These are phyloP conservation scores for Haliclona indistincta DNA, from an alignment of 37 sponge, comb jelly and placozoan species.

Conservation along the genomic window DNA sequence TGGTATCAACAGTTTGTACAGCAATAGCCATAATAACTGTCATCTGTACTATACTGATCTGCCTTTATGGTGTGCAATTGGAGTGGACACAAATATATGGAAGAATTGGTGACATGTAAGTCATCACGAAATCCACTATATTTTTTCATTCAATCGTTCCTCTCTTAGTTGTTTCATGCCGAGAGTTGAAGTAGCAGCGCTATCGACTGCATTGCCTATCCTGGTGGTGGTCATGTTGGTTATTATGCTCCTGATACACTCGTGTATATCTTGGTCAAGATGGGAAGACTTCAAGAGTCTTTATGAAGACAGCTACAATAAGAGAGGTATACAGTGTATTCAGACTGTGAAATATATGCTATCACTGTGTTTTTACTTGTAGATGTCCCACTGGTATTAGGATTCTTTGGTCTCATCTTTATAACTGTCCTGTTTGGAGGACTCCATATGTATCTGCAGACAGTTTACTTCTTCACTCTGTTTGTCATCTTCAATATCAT, in stretches of 20 bases:
- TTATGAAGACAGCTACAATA: constrained; percentile 75
- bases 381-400: constrained; percentile 67
- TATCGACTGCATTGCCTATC: constrained; percentile 59
- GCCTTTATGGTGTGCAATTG: constrained; percentile 21
- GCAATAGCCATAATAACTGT: constrained; percentile 33
- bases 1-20: neutral
- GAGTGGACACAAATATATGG: neutral
- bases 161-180: constrained; percentile 74
- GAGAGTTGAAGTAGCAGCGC: constrained; percentile 28
- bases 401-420: constrained; percentile 53
- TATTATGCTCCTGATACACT: constrained; percentile 55
- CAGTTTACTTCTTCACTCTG: constrained; percentile 52
- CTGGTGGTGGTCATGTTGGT: constrained; percentile 47
- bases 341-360: neutral
- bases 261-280: constrained; percentile 67
- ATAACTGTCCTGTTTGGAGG: constrained; percentile 42
- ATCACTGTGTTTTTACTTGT: neutral
- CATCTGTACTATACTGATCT: constrained; percentile 48
- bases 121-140: neutral
- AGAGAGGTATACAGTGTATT: constrained; percentile 35
- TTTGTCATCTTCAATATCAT: constrained; percentile 59
- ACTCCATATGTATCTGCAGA: constrained; percentile 58
- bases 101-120: constrained; percentile 3
- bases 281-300: constrained; percentile 73
- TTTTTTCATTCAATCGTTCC: neutral